Base-by-base conservation (phyloP, 2,888 invertebrate species). In the Epinotia ramella region DNA sequence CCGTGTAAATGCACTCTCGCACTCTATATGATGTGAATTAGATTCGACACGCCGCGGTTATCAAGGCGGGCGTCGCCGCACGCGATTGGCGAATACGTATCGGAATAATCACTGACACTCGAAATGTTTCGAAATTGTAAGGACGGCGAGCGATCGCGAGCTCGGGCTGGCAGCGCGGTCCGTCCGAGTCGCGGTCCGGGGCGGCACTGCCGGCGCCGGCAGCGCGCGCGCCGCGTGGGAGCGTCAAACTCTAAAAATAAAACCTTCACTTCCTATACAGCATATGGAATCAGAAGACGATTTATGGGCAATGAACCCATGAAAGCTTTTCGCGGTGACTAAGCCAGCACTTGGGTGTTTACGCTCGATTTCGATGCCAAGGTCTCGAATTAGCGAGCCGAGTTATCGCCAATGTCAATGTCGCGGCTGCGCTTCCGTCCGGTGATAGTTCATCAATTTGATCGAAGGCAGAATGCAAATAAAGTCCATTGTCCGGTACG, bases 221-320 rank as follows among this genome's bases (percentile, higher is more conserved):
- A 64, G 72, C 80, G 77, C 80, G 76, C 71, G 81, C 82, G 84
- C 81, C 88, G 88, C 88, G 84, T 84, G 87, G 87, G 82, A 80
- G 82, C 81, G 83, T 81, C 85, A 82, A 82, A 83, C 88, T 88
- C 91, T 93, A 93, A 91, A 90, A 94, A 94, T 94, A 93, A 90
- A 89, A 87, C 86, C 86, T 84, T 86, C 84, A 90, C 89, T 93
- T 93, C 94, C 92, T 91, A 92, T 89, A 88, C 86, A 83, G 81
- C 75, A 76, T 85, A 89, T 86, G 86, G 86, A 89, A 90, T 90
- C 90, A 87, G 84, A 88, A 91, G 88, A 89, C 89, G 89, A 91
- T 90, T 91, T 92, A 93, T 93, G 94, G 90, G 87, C 92, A 84
- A 88, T 93, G 93, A 94, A 92, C 94, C 87, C 91, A 86, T 86